Conservation (phyloP, 1,140 invertebrate species). For the Eupristina koningsbergeri region DNA sequence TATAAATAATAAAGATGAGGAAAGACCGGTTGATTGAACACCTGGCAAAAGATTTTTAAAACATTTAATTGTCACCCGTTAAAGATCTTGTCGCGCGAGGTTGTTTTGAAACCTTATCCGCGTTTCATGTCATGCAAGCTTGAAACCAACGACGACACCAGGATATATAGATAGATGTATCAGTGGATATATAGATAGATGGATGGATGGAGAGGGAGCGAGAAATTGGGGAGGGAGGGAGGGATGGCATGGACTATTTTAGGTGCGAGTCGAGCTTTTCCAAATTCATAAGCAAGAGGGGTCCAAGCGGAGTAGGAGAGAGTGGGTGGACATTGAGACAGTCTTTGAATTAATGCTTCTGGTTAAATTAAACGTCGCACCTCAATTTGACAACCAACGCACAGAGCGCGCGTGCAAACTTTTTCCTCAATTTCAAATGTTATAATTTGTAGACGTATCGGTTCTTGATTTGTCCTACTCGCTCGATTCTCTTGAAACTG, state of each 20-base stretch:
- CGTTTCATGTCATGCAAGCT: slow-evolving; percentile 49
- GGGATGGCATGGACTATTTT: slow-evolving; percentile 67
- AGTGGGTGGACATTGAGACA: slow-evolving; percentile 52
- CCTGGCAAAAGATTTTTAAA: slow-evolving; percentile 2
- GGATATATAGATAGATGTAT: background rate
- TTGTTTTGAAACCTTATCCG: slow-evolving; percentile 65
- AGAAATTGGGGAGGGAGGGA: background rate
- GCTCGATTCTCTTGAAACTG: background rate
- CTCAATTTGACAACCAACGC: slow-evolving; percentile 39
- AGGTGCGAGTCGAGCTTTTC: slow-evolving; percentile 66
- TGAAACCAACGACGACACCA: background rate
- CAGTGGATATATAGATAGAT: background rate
- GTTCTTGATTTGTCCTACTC: background rate
- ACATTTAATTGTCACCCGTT: background rate
- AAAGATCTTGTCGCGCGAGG: slow-evolving; percentile 17
- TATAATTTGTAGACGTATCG: background rate
- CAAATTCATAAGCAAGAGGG: slow-evolving; percentile 69
- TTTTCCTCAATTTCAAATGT: background rate
- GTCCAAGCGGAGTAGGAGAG: slow-evolving; percentile 50
- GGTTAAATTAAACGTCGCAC: slow-evolving; percentile 62
- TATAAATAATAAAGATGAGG: slow-evolving; percentile 7
- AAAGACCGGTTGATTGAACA: background rate
- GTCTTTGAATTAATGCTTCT: slow-evolving; percentile 63
- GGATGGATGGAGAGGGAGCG: slow-evolving; percentile 4
- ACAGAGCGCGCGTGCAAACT: background rate